These are phyloP conservation scores for Procambarus clarkii DNA, from an alignment of 1,140 invertebrate genomes.

Conservation along the genomic window DNA sequence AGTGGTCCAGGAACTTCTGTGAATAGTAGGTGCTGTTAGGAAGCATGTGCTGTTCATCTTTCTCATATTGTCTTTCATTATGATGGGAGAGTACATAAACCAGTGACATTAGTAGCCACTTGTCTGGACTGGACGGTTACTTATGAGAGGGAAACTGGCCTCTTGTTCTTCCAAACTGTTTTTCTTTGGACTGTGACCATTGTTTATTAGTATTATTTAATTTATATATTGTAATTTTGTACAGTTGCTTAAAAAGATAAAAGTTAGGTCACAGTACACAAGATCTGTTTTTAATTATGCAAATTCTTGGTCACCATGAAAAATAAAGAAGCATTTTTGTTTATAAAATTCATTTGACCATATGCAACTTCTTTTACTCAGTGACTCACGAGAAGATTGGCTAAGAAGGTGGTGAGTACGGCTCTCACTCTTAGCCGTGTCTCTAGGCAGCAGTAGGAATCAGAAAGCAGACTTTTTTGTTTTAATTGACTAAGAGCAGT, in stretches of 20 bases:
- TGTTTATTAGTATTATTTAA: no score
- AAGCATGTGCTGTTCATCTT: background rate
- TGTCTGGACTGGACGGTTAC: background rate
- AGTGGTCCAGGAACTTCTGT: background rate
- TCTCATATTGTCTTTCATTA: background rate
- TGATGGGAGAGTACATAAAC: background rate
- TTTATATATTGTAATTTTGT: background rate
- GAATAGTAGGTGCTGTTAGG: background rate
- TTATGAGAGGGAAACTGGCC: background rate
- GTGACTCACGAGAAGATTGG: constrained; percentile 69
- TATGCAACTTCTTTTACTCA: constrained; percentile 58
- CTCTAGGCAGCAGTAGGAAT: constrained; percentile 61
- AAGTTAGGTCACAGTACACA: constrained; percentile 5
- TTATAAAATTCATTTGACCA: constrained; percentile 35
- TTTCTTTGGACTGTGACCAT: constrained; percentile 19
- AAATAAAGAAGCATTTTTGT: constrained; percentile 6
- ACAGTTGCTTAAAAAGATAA: background rate
- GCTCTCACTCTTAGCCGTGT: constrained; percentile 45
- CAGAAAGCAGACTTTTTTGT: constrained; percentile 56
- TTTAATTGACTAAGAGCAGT: background rate
- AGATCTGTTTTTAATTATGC: background rate
- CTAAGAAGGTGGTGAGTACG: constrained; percentile 68
- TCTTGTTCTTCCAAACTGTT: background rate
- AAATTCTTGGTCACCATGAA: constrained; percentile 22
- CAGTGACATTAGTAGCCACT: background rate